A percentile compares a stretch with the other conserved stretches of the same genome.
Conservation (phyloP, 37 sponge, comb jelly and placozoan species). For the Beroe ovata region DNA sequence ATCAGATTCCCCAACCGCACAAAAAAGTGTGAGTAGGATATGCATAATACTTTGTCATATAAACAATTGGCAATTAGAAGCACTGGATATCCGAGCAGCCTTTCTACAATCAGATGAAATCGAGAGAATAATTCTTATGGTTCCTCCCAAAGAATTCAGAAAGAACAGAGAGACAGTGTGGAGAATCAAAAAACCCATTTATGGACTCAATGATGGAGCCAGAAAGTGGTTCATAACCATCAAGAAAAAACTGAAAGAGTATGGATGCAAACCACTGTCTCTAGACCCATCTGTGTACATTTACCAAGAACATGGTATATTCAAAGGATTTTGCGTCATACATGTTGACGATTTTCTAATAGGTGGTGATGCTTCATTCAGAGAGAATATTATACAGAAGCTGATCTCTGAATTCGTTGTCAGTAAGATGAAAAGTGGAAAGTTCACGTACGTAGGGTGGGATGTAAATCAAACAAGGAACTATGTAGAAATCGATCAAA, state of each 20-base stretch:
- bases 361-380: neutral
- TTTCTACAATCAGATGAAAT: conserved; percentile 12
- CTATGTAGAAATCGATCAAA: neutral
- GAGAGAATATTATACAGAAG: neutral
- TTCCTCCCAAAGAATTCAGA: conserved; percentile 23
- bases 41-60: neutral
- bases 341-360: conserved; percentile 18
- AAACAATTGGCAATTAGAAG: neutral
- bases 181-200: conserved; percentile 16
- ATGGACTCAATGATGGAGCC: conserved; percentile 28
- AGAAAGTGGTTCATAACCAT: neutral
- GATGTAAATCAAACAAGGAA: neutral
- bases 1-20: conserved; percentile 22
- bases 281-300: conserved; percentile 16
- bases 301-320: neutral
- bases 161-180: neutral
- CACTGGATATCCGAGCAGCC: neutral
- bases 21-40: conserved; percentile 2
- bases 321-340: neutral
- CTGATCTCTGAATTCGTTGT: neutral
- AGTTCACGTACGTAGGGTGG: conserved; percentile 17
- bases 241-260: neutral
- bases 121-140: neutral
- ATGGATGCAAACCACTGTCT: neutral
- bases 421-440: neutral